Percentiles rank a stretch among this genome's conserved stretches.
These are phyloP conservation scores for Zonotrichia leucophrys DNA, from an alignment of 2,113 vertebrate genomes.

Conservation along the genomic window DNA sequence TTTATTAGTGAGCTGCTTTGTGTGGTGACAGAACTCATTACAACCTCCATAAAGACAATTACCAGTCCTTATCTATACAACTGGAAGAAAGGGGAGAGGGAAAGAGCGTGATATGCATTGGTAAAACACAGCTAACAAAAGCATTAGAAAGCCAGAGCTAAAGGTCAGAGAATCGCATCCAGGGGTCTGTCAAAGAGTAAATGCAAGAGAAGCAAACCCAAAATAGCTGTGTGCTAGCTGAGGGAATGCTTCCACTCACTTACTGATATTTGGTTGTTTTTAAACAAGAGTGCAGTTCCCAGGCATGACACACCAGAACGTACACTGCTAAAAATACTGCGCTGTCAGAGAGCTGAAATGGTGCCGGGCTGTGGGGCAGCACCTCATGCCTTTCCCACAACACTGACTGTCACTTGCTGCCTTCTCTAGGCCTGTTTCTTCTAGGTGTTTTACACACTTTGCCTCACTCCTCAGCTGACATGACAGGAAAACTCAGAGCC, in stretches of 20 bases:
- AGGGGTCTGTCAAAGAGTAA: conserved; percentile 32
- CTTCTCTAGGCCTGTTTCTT: neutral
- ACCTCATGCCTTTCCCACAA: neutral
- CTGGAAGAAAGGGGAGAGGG: conserved; percentile 12
- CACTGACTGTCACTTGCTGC: neutral
- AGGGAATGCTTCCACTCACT: neutral
- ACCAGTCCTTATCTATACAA: conserved; percentile 70
- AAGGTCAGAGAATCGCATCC: neutral
- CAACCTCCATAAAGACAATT: conserved; percentile 74
- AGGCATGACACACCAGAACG: neutral
- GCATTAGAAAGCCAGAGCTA: neutral
- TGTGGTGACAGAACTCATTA: conserved; percentile 77
- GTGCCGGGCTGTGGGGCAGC: neutral
- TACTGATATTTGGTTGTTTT: neutral
- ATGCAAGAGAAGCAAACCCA: conserved; percentile 11
- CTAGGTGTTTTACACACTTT: neutral
- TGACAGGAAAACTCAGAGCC: neutral
- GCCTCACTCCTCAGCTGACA: neutral
- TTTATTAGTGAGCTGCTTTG: conserved; percentile 76
- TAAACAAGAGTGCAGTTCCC: neutral
- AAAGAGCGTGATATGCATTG: conserved; percentile 5
- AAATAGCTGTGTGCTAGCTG: neutral
- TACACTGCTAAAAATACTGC: neutral
- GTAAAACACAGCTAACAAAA: conserved; percentile 18
- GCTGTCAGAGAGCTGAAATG: neutral